phyloP scores from a whole-genome alignment of 2,888 invertebrate species.

The Drosophila paranaensis region DNA sequence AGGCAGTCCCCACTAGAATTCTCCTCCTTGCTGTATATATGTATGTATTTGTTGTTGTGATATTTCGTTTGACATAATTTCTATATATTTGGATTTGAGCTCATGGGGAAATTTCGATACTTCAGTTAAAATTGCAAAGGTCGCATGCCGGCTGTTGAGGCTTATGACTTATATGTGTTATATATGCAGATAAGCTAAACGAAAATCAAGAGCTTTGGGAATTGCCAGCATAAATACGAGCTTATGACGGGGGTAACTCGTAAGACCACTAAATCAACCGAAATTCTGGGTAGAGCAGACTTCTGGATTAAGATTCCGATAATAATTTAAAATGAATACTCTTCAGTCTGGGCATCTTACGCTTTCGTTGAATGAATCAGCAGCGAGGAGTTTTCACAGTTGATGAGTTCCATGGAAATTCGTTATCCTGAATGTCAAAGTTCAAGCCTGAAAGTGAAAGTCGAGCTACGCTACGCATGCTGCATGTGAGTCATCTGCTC shows the following conservation, averaged over 20 bases:
- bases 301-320: not conserved
- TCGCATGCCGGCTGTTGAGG: constrained; percentile 21
- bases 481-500: constrained; percentile 68
- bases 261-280: not conserved
- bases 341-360: not conserved
- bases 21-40: not conserved
- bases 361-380: constrained; percentile 50
- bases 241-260: not conserved
- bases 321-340: not conserved
- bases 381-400: constrained; percentile 12
- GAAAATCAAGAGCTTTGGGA: not conserved
- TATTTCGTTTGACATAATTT: constrained; percentile 76
- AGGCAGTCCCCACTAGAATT: no score
- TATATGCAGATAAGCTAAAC: not conserved
- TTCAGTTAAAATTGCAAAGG: constrained; percentile 23
- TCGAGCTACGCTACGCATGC: constrained; percentile 17
- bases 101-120: constrained; percentile 57
- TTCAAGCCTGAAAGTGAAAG: constrained; percentile 63
- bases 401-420: constrained; percentile 51
- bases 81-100: constrained; percentile 69
- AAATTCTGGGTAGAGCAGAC: not conserved
- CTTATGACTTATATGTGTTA: not conserved
- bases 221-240: not conserved
- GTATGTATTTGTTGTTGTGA: constrained; percentile 46
- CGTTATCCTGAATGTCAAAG: constrained; percentile 66